These are phyloP conservation scores for Eristalis pertinax DNA, from an alignment of 2,888 invertebrate genomes.

Conservation along the genomic window DNA sequence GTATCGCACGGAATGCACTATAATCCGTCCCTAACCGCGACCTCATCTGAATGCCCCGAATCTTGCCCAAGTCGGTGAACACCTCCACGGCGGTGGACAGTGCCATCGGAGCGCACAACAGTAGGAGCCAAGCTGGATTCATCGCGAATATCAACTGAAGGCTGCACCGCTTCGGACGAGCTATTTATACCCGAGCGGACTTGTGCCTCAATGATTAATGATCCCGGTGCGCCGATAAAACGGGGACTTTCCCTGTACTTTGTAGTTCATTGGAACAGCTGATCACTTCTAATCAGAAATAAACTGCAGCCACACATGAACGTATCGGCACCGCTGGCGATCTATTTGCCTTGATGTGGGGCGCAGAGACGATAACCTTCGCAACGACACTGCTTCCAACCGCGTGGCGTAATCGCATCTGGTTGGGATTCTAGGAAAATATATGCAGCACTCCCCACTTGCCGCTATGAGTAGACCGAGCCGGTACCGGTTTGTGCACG, in stretches of 20 bases:
- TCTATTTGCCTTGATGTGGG: not conserved
- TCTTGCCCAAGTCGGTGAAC: conserved; percentile 76
- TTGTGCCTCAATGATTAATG: not conserved
- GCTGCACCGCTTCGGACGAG: not conserved
- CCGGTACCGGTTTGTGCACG: too few relatives aligned
- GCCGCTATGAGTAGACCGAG: not conserved
- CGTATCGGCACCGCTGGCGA: not conserved
- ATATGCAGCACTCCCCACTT: not conserved
- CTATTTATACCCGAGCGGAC: not conserved
- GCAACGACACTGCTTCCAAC: not conserved
- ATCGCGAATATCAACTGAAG: conserved; percentile 21
- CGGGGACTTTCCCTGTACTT: not conserved
- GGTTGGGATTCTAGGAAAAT: not conserved
- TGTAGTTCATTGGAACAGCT: not conserved
- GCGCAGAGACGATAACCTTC: not conserved
- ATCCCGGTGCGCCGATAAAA: not conserved
- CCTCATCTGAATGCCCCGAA: conserved; percentile 75
- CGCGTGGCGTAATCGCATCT: not conserved
- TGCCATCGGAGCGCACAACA: not conserved
- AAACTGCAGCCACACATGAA: not conserved
- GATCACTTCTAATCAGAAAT: not conserved
- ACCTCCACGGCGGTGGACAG: conserved; percentile 71
- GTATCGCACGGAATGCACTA: conserved; percentile 78
- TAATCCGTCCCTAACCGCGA: conserved; percentile 76
- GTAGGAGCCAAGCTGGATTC: conserved; percentile 1